phyloP scores from a whole-genome alignment of 2,888 invertebrate genomes.

The Lasioglossum leucozonium region DNA sequence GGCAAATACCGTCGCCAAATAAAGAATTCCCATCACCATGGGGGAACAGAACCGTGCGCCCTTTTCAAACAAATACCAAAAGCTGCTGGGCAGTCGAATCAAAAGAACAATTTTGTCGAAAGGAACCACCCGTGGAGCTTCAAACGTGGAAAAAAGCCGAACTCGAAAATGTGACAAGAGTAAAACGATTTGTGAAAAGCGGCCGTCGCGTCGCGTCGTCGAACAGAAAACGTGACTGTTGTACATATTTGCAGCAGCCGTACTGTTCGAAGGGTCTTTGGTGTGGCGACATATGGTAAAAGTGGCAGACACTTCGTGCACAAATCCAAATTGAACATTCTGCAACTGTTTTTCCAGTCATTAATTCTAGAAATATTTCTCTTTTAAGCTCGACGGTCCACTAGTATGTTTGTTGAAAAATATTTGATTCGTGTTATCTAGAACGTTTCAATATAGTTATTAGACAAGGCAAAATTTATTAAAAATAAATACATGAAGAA shows the following conservation, averaged over 20 bases:
- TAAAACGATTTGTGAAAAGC: conserved; percentile 26
- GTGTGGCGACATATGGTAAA: background rate
- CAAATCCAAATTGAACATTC: background rate
- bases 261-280: conserved; percentile 33
- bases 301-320: background rate
- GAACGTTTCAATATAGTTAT: background rate
- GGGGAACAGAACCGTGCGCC: background rate
- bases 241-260: conserved; percentile 42
- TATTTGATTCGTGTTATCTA: background rate
- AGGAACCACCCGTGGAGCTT: conserved; percentile 13
- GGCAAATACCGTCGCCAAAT: background rate
- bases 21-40: background rate
- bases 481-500: background rate
- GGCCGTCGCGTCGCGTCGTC: conserved; percentile 24
- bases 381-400: background rate
- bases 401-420: background rate
- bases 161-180: conserved; percentile 30
- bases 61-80: background rate
- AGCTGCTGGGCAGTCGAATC: no score
- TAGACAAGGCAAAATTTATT: background rate
- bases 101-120: background rate
- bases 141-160: conserved; percentile 15
- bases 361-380: background rate
- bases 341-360: background rate
- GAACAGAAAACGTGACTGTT: conserved; percentile 50